Percentiles rank a stretch among this genome's conserved stretches.
Conservation (phyloP, 2,113 vertebrate species). For the human (Homo sapiens) region GRCh38 chr16:1114501-1115000, state of each 20-base stretch:
- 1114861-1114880: neutral
- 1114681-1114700: neutral
- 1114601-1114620: no score
- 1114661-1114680: neutral
- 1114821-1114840: neutral
- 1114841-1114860: neutral
- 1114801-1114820: neutral
- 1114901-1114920: neutral
- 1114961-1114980: no score
- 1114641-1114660: accelerated
- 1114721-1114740: neutral
- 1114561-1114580: neutral
- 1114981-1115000: neutral
- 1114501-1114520: neutral
- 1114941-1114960: neutral
- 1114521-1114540: no score
- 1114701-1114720: neutral
- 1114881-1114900: no score
- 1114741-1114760: neutral
- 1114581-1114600: neutral
- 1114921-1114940: neutral
- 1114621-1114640: neutral
- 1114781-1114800: neutral
- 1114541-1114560: neutral
- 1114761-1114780: neutral